These are phyloP conservation scores for Anguilla megastoma DNA, from an alignment of 2,797 vertebrate genomes.

Conservation along the genomic window DNA sequence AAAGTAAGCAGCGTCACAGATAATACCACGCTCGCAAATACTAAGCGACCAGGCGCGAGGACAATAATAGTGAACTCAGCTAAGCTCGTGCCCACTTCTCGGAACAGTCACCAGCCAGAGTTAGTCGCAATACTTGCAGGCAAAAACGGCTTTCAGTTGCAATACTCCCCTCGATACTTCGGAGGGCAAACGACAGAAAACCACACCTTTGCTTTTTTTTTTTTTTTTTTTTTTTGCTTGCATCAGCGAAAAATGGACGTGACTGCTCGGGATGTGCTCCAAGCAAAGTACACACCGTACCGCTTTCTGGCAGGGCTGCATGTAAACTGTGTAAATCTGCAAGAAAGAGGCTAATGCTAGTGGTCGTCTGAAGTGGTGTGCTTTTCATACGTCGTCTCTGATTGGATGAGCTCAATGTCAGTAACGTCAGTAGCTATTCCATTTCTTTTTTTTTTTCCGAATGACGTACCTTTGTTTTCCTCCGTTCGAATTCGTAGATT, in stretches of 20 bases:
- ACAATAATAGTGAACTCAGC: no score
- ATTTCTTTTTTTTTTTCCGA: neutral
- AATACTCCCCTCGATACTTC: neutral
- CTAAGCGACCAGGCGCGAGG: no score
- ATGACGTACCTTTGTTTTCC: constrained; percentile 7
- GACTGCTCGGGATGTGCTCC: neutral
- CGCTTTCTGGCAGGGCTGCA: constrained; percentile 24
- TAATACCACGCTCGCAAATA: no score
- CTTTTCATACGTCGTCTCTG: constrained; percentile 49
- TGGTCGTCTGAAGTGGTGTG: constrained; percentile 62
- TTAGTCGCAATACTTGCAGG: neutral
- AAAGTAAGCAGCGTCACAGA: no score
- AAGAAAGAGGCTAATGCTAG: constrained; percentile 39
- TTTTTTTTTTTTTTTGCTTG: constrained; percentile 28
- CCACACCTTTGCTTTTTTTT: constrained; percentile 32
- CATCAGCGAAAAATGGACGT: constrained; percentile 34
- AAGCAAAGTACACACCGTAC: neutral
- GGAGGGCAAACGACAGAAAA: constrained; percentile 17
- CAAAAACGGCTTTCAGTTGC: neutral
- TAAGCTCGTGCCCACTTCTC: neutral
- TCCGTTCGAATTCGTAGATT: constrained; percentile 35
- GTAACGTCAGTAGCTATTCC: constrained; percentile 43
- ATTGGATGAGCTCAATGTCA: constrained; percentile 61
- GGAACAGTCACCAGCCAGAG: neutral
- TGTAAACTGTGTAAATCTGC: constrained; percentile 30